Conservation (phyloP, 2,888 invertebrate species). For the Pilophorus perplexus region DNA sequence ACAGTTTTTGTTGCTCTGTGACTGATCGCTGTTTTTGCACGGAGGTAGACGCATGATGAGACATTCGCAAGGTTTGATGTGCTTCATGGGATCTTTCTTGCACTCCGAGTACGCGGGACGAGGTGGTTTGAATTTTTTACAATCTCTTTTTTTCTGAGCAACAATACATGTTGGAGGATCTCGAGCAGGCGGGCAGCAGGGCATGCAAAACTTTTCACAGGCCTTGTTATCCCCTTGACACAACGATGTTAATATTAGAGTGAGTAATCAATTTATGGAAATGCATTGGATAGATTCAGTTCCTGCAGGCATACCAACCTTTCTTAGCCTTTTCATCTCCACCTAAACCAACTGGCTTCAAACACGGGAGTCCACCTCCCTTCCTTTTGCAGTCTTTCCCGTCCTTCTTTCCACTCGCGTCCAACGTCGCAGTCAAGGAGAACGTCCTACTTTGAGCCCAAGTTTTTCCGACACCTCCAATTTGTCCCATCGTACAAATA, state of each 20-base stretch:
- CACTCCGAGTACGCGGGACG: slow-evolving; percentile 44
- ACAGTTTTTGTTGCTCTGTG: no score
- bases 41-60: slow-evolving; percentile 10
- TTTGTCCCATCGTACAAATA: no score
- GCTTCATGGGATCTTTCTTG: slow-evolving; percentile 38
- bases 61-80: slow-evolving; percentile 40
- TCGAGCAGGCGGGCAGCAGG: slow-evolving; percentile 43
- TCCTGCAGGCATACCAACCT: no score
- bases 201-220: slow-evolving; percentile 45
- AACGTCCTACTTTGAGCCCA: not conserved
- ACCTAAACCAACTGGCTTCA: slow-evolving; percentile 4
- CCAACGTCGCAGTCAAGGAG: not conserved
- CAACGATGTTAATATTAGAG: not conserved
- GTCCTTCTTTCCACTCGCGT: no score
- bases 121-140: slow-evolving; percentile 39
- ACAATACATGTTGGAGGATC: slow-evolving; percentile 43
- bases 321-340: not conserved
- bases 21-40: no score
- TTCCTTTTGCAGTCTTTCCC: slow-evolving; percentile 22
- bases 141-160: slow-evolving; percentile 36
- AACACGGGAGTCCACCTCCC: slow-evolving; percentile 15
- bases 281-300: no score
- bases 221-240: slow-evolving; percentile 13
- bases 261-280: not conserved
- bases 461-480: no score